Percentiles rank a stretch among this genome's conserved stretches.
phyloP scores from a whole-genome alignment of 2,113 vertebrate species.

The Heptranchias perlo region DNA sequence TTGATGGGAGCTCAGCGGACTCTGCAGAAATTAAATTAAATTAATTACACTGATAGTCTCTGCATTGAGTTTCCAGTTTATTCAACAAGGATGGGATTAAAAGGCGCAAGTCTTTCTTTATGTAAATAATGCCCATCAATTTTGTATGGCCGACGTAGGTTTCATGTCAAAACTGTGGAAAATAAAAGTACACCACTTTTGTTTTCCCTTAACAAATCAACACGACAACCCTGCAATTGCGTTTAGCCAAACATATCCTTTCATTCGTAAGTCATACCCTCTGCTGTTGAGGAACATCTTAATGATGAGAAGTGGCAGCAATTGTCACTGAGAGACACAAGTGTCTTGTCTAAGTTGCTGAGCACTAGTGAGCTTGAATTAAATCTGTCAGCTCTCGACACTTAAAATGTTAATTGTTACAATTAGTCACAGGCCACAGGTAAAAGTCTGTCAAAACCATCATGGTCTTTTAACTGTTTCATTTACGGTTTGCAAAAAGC shows the following conservation, averaged over 20 bases:
- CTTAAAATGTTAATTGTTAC: background rate
- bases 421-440: background rate
- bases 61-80: background rate
- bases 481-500: background rate
- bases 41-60: background rate
- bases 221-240: background rate
- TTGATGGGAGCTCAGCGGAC: background rate
- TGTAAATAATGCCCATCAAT: background rate
- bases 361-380: background rate
- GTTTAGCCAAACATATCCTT: background rate
- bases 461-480: background rate
- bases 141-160: background rate
- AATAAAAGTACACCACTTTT: background rate
- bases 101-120: background rate
- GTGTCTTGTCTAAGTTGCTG: background rate
- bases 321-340: background rate
- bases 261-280: background rate
- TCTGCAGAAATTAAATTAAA: background rate
- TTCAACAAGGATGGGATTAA: background rate
- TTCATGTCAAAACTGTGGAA: background rate
- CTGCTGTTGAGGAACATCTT: background rate
- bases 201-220: background rate
- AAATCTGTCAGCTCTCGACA: background rate
- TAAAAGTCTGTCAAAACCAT: constrained; percentile 7
- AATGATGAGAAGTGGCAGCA: background rate